A percentile compares a stretch with the other conserved stretches of the same genome.
These are phyloP conservation scores for Gorsachius goisagi DNA, from an alignment of 2,113 vertebrate genomes.

Conservation along the genomic window DNA sequence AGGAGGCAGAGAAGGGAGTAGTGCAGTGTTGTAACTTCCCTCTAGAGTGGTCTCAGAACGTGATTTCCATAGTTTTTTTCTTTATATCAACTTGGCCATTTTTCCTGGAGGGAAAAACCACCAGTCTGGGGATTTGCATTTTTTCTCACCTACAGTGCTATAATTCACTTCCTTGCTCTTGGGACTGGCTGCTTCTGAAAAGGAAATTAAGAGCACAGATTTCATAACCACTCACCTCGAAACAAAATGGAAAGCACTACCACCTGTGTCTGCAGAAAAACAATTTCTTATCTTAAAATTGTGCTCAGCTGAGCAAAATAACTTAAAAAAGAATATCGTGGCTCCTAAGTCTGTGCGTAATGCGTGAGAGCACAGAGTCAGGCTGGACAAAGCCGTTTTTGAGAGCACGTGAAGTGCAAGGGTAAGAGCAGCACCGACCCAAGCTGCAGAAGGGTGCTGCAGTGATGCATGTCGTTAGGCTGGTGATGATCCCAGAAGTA, in stretches of 20 bases:
- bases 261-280: not conserved
- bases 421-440: not conserved
- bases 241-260: conserved; percentile 26
- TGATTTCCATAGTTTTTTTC: not conserved
- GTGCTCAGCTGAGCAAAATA: conserved; percentile 32
- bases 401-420: not conserved
- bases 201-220: conserved; percentile 49
- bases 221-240: conserved; percentile 52
- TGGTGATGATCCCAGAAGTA: not conserved
- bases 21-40: not conserved
- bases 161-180: conserved; percentile 41
- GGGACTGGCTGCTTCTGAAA: conserved; percentile 26
- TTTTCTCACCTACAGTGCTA: conserved; percentile 1
- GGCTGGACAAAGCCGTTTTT: not conserved
- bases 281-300: conserved; percentile 32
- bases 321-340: not conserved
- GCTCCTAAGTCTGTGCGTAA: not conserved
- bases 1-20: not conserved
- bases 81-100: not conserved
- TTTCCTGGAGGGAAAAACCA: not conserved
- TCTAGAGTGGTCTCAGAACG: not conserved
- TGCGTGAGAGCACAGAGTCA: not conserved
- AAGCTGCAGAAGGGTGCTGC: not conserved
- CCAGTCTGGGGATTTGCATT: conserved; percentile 4
- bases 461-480: fast-evolving